phyloP scores from a whole-genome alignment of 2,113 vertebrate genomes.

The Conger conger region DNA sequence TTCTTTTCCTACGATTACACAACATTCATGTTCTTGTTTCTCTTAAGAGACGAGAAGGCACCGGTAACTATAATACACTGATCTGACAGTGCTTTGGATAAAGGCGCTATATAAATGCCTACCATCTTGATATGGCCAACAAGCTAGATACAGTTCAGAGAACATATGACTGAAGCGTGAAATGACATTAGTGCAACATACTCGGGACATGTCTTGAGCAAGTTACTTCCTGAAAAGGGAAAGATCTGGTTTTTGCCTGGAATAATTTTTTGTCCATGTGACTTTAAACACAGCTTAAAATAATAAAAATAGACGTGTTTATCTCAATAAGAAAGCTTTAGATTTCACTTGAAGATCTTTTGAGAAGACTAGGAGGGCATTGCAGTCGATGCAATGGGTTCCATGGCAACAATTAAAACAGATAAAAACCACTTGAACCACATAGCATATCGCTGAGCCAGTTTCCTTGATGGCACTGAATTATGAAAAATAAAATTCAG shows the following conservation, averaged over 20 bases:
- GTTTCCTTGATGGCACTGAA: background rate
- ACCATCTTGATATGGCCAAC: background rate
- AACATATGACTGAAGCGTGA: background rate
- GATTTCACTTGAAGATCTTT: conserved; percentile 5
- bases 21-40: too few species aligned
- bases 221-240: background rate
- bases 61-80: too few species aligned
- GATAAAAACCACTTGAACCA: conserved; percentile 16
- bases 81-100: too few species aligned
- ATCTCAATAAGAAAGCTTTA: conserved; percentile 2
- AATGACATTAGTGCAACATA: background rate
- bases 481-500: conserved; percentile 32
- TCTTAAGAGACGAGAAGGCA: too few species aligned
- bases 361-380: background rate
- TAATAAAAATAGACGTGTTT: conserved; percentile 13
- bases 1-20: background rate
- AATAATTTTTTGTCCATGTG: background rate
- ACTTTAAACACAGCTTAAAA: background rate
- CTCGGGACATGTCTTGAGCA: background rate
- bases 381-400: conserved; percentile 1
- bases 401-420: conserved; percentile 18
- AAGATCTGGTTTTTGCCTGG: background rate
- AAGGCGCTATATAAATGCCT: too few species aligned
- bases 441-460: background rate
- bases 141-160: background rate